Conservation (phyloP, 2,888 invertebrate species). For the Anorthoa munda region DNA sequence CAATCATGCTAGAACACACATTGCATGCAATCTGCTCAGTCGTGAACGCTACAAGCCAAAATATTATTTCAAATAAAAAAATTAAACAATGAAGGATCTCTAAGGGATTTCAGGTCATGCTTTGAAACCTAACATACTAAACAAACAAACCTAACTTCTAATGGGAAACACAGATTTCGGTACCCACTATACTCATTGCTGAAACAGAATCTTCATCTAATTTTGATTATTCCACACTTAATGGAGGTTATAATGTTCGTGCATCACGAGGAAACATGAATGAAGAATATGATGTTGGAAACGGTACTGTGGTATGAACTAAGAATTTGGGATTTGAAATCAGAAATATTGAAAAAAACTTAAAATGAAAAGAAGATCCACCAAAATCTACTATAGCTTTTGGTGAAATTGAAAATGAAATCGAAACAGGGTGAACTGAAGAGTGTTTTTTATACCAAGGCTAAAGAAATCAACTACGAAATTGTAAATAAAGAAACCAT, state of each 20-base stretch:
- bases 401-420: slow-evolving; percentile 31
- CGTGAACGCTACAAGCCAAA: slow-evolving; percentile 52
- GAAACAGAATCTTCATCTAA: slow-evolving; percentile 68
- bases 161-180: slow-evolving; percentile 77
- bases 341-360: slow-evolving; percentile 12
- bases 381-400: slow-evolving; percentile 16
- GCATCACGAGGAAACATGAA: slow-evolving; percentile 75
- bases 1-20: slow-evolving; percentile 24
- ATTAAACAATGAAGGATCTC: slow-evolving; percentile 57
- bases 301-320: slow-evolving; percentile 57
- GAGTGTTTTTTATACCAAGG: slow-evolving; percentile 16
- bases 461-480: slow-evolving; percentile 19
- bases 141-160: slow-evolving; percentile 81
- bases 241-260: slow-evolving; percentile 77
- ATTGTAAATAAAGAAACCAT: slow-evolving; percentile 26
- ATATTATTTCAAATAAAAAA: slow-evolving; percentile 45
- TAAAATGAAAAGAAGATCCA: slow-evolving; percentile 27
- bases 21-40: slow-evolving; percentile 41
- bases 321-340: slow-evolving; percentile 13
- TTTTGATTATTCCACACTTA: slow-evolving; percentile 70
- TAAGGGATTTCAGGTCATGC: slow-evolving; percentile 78
- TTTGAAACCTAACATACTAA: slow-evolving; percentile 71
- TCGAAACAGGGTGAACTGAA: slow-evolving; percentile 34
- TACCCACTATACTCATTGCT: slow-evolving; percentile 88
- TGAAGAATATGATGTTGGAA: slow-evolving; percentile 68